These are phyloP conservation scores for Pseudorasbora parva DNA, from an alignment of 2,113 vertebrate genomes.

Conservation along the genomic window DNA sequence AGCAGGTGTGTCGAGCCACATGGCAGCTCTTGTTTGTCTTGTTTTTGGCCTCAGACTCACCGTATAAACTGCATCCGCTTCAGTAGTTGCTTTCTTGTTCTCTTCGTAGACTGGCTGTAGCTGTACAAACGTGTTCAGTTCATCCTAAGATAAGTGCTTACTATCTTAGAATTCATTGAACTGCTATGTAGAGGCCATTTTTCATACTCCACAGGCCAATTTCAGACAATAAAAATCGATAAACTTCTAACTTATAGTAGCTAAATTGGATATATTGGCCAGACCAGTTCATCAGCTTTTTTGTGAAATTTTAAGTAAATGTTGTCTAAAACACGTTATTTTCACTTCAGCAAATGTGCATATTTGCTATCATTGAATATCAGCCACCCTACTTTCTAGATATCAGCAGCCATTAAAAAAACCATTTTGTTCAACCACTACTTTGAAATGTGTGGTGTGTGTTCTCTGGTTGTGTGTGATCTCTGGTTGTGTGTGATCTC, in stretches of 20 bases:
- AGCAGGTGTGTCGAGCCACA: neutral
- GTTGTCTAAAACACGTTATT: neutral
- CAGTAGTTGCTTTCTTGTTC: conserved; percentile 22
- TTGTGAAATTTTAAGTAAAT: neutral
- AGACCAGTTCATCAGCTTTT: neutral
- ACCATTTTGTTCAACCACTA: neutral
- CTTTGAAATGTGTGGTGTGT: neutral
- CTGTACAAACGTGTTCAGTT: neutral
- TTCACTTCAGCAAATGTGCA: neutral
- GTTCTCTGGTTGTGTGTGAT: neutral
- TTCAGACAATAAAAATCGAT: neutral
- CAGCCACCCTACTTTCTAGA: neutral
- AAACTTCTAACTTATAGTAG: too few species aligned
- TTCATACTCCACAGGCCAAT: neutral
- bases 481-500: neutral
- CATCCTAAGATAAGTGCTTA: conserved; percentile 16
- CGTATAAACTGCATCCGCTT: conserved; percentile 26
- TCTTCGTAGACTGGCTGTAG: conserved; percentile 27
- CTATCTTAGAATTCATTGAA: neutral
- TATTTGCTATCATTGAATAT: neutral
- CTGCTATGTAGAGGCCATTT: neutral
- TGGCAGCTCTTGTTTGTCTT: neutral
- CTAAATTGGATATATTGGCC: too few species aligned
- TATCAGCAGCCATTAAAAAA: neutral
- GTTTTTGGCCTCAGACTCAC: conserved; percentile 27